Evolutionary conservation across 2,888 invertebrate genomes (phyloP), one percentile per base, ranked within the genome.

Genomic region (Epinotia ramella): DNA sequence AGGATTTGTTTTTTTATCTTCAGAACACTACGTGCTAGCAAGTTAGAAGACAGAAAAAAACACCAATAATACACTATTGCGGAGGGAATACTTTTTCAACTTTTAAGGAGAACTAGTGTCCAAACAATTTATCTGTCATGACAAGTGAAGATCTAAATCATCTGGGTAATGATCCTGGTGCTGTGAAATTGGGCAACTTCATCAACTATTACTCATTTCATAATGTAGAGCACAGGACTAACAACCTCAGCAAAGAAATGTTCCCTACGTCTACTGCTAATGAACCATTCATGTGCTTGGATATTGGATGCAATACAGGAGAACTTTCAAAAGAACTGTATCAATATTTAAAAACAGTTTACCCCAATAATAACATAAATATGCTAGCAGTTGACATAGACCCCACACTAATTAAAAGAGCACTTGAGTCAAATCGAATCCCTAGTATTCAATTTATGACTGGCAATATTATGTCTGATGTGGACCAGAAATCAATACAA

Each of bases 131-230:
- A 24, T 28, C 33, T 46, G n/a, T 28, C 24, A 79, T 77, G 74
- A 78, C 79, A 64, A 18, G 77, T 7, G 81, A 84, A 33, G 88
- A 90, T 40, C 82, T 95, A 49, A 79, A 88, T 73, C 96, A 94
- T 84, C 89, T 89, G 83, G 94, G 93, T 18, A 90, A 93, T 73
- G 96, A 97, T 88, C 97, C 98, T 18, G 98, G 98, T 28, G 97
- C 97, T 53, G 96, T 96, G 0, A 95, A 95, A 86, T 95, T 95
- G 93, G 98, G 98, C 71, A 98, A 98, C 91, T 98, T 98, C 83
- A 97, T 97, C 77, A 98, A 98, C 90, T 98, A 98, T 87, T 98
- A 98, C 87, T 94, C 96, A 80, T 98, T 98, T 85, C 96, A 98
- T 90, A 95, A 96, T 72, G 95, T 96, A 33, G 93, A 95, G 76